A percentile compares a stretch with the other conserved stretches of the same genome.
Conservation (phyloP, 2,888 invertebrate genomes). For the Adela reaumurella region DNA sequence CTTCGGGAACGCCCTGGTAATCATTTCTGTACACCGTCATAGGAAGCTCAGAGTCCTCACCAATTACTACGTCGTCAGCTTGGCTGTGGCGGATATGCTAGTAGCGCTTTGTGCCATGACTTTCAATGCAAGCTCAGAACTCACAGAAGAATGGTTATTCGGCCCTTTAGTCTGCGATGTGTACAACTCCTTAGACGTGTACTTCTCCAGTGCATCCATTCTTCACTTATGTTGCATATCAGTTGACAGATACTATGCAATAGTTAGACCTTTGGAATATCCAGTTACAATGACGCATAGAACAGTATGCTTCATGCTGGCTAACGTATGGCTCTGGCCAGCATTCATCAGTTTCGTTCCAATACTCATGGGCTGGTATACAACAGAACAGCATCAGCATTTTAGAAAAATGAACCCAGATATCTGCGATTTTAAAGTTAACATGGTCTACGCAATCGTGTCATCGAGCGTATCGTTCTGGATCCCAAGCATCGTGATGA, state of each 20-base stretch:
- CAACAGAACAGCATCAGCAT: conserved; percentile 74
- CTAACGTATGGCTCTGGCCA: conserved; percentile 89
- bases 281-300: conserved; percentile 86
- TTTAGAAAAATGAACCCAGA: conserved; percentile 64
- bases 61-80: conserved; percentile 92
- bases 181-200: conserved; percentile 91
- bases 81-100: conserved; percentile 91
- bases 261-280: conserved; percentile 88
- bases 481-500: conserved; percentile 91
- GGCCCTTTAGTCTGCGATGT: conserved; percentile 89
- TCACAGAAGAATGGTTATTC: conserved; percentile 86
- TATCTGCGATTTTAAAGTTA: conserved; percentile 79
- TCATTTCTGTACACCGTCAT: conserved; percentile 77
- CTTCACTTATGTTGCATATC: conserved; percentile 92
- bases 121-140: conserved; percentile 85
- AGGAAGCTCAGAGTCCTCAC: conserved; percentile 83
- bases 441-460: conserved; percentile 81
- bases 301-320: conserved; percentile 77
- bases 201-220: conserved; percentile 89
- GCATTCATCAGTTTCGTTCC: conserved; percentile 92
- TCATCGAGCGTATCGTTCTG: conserved; percentile 90
- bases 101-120: conserved; percentile 92
- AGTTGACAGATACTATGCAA: conserved; percentile 88
- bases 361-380: conserved; percentile 94
- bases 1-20: conserved; percentile 89